Evolutionary conservation across 2,113 vertebrate species (phyloP).

Genomic region (Morone chrysops): DNA sequence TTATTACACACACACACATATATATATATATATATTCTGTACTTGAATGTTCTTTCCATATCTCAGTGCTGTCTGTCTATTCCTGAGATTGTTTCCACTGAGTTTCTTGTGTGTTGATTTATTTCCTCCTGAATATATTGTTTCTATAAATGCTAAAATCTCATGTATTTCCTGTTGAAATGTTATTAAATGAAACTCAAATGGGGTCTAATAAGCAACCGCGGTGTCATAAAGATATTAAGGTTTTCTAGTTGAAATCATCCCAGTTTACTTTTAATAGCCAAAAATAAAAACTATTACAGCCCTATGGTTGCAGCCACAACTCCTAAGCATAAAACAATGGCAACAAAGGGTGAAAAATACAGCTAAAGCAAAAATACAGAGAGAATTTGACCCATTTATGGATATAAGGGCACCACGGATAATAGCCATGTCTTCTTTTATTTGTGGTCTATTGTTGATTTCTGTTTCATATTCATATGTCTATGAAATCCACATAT

Average conservation of each 20-base stretch:
- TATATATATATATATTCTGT: not conserved
- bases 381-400: too few species aligned
- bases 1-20: not conserved
- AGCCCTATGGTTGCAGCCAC: too few species aligned
- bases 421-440: too few species aligned
- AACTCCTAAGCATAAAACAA: too few species aligned
- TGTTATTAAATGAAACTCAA: not conserved
- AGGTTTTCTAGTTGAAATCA: not conserved
- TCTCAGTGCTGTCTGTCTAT: not conserved
- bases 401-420: too few species aligned
- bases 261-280: not conserved
- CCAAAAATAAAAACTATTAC: too few species aligned
- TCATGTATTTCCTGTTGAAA: not conserved
- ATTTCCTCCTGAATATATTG: not conserved
- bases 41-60: not conserved
- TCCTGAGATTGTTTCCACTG: not conserved
- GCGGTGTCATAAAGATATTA: not conserved
- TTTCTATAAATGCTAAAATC: not conserved
- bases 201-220: not conserved
- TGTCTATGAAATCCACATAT: too few species aligned
- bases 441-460: too few species aligned
- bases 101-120: not conserved
- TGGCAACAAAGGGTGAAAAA: too few species aligned
- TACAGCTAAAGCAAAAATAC: too few species aligned
- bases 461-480: too few species aligned